A percentile compares a stretch with the other conserved stretches of the same genome.
These are phyloP conservation scores for Echinarachnius parma DNA, from an alignment of 53 echinoderm and acorn worm genomes.

Conservation along the genomic window DNA sequence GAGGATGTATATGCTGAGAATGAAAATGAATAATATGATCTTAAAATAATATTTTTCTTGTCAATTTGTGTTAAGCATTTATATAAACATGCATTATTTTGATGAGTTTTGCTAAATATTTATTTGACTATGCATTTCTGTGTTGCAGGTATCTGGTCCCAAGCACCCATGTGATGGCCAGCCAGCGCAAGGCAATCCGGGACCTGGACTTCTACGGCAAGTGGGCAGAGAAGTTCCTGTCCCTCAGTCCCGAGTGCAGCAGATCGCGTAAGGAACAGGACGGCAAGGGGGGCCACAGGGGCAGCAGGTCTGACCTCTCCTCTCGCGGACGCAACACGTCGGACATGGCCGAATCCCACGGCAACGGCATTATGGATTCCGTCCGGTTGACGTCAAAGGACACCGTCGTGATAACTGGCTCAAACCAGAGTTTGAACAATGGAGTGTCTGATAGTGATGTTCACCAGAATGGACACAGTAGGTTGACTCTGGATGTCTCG, in stretches of 20 bases:
- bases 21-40: no score
- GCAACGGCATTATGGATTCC: conserved; percentile 39
- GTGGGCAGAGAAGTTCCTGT: conserved; percentile 78
- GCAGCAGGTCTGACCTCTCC: conserved; percentile 14
- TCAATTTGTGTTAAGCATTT: no score
- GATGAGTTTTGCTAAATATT: no score
- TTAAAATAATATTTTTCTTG: no score
- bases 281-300: conserved; percentile 13
- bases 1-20: no score
- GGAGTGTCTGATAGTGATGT: conserved; percentile 8
- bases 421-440: conserved; percentile 49
- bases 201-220: conserved; percentile 79
- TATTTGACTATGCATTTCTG: no score
- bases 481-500: conserved; percentile 16
- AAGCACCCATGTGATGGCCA: conserved; percentile 97
- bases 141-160: conserved; percentile 77
- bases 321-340: neutral
- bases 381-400: conserved; percentile 46
- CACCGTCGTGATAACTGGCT: conserved; percentile 55
- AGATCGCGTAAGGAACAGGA: neutral
- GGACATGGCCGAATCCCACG: neutral
- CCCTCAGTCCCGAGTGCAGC: conserved; percentile 73
- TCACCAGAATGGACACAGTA: conserved; percentile 22
- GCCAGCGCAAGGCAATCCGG: conserved; percentile 78
- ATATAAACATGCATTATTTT: no score